These are phyloP conservation scores for Acanthopagrus latus DNA, from an alignment of 2,797 vertebrate species.

Conservation along the genomic window DNA sequence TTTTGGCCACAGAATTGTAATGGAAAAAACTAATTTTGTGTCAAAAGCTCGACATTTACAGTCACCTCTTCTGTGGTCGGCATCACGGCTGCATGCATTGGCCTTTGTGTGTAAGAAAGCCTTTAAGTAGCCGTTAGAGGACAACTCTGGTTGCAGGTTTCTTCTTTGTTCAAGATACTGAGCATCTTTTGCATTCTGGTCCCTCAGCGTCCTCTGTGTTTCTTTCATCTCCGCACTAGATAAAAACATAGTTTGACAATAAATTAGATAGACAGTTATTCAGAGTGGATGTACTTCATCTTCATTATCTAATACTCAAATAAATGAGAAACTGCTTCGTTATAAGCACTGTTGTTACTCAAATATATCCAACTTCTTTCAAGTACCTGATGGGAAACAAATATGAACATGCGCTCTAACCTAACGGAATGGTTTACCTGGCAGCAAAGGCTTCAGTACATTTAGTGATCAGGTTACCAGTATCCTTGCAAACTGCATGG, in stretches of 20 bases:
- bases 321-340: neutral
- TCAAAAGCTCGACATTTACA: neutral
- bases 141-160: neutral
- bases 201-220: slow-evolving; percentile 8
- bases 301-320: neutral
- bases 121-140: neutral
- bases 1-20: neutral
- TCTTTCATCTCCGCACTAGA: slow-evolving; percentile 31
- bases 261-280: neutral
- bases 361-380: neutral
- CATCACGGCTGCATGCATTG: neutral
- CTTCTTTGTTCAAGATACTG: neutral
- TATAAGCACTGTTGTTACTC: neutral
- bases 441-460: slow-evolving; percentile 17
- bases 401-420: neutral
- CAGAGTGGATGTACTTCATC: neutral
- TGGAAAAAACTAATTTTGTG: neutral
- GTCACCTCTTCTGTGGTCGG: neutral
- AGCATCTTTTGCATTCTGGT: slow-evolving; percentile 15
- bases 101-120: slow-evolving; percentile 7
- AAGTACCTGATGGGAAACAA: neutral
- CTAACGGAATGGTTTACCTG: slow-evolving; percentile 23
- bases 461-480: slow-evolving; percentile 26
- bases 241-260: slow-evolving; percentile 11
- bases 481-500: slow-evolving; percentile 2